phyloP scores from a whole-genome alignment of 2,797 vertebrate species.

The Hyperoplus lanceolatus region DNA sequence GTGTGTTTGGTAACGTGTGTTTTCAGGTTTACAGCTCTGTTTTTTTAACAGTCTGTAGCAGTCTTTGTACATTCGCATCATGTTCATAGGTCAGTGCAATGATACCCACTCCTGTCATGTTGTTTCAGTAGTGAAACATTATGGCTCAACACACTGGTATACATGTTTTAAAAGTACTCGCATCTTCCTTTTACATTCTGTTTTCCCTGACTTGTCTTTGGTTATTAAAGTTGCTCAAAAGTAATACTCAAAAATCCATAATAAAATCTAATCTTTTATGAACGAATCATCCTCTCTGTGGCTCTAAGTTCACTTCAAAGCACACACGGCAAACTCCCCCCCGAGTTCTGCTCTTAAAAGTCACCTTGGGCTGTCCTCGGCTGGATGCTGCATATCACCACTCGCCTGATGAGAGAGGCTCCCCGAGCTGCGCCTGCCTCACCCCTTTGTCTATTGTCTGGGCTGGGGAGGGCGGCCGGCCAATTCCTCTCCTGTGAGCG shows the following conservation, averaged over 20 bases:
- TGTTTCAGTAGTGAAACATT: neutral
- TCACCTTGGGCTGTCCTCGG: conserved; percentile 85
- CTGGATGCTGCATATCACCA: conserved; percentile 69
- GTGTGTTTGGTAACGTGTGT: conserved; percentile 32
- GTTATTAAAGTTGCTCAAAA: conserved; percentile 1
- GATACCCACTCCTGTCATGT: neutral
- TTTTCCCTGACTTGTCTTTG: conserved; percentile 12
- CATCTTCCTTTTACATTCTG: neutral
- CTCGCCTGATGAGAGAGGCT: conserved; percentile 78
- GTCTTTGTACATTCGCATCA: neutral
- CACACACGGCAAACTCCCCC: neutral
- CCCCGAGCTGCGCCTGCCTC: conserved; percentile 63
- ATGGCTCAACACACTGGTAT: neutral
- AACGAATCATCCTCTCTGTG: conserved; percentile 34
- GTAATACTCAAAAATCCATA: conserved; percentile 13
- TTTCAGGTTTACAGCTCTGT: conserved; percentile 36
- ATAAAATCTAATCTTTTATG: conserved; percentile 58
- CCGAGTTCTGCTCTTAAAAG: conserved; percentile 62
- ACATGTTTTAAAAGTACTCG: neutral
- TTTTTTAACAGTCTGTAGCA: neutral
- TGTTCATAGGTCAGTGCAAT: conserved; percentile 19
- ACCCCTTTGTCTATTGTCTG: conserved; percentile 86
- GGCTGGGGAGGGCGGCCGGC: conserved; percentile 64
- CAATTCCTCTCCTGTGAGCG: conserved; percentile 68
- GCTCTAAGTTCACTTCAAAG: conserved; percentile 22